Evolutionary conservation across 2,113 vertebrate species (phyloP).

Genomic region (Plecotus auritus): DNA sequence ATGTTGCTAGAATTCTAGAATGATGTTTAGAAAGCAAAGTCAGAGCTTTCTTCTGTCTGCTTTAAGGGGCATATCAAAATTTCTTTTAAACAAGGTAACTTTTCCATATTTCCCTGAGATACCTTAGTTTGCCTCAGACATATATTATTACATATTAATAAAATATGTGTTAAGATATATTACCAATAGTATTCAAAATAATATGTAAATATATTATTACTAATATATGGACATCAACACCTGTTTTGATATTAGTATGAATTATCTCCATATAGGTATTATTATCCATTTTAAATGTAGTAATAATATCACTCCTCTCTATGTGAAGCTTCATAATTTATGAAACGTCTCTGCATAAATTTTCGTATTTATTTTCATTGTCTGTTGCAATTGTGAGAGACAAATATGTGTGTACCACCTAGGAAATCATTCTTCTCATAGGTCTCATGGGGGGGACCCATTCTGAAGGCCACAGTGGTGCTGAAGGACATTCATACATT

Average conservation of each 20-base stretch:
- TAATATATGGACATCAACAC: not conserved
- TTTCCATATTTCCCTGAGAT: not conserved
- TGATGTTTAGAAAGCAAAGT: not conserved
- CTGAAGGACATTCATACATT: not conserved
- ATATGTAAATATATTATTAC: not conserved
- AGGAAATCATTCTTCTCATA: not conserved
- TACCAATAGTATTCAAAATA: not conserved
- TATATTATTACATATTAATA: not conserved
- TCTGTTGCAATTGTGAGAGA: not conserved
- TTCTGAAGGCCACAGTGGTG: not conserved
- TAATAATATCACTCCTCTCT: not conserved
- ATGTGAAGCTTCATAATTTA: not conserved
- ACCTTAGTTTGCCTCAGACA: not conserved
- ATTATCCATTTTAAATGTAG: not conserved
- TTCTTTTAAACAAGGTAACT: not conserved
- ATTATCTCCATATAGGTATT: not conserved
- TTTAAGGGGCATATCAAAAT: not conserved
- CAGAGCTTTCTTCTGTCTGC: not conserved
- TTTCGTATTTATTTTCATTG: not conserved
- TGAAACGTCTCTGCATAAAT: not conserved
- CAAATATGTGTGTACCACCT: not conserved
- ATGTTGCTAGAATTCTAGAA: not conserved
- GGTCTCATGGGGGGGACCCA: not conserved
- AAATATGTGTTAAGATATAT: not conserved
- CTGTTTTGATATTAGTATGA: not conserved